Evolutionary conservation across 2,113 vertebrate genomes (phyloP).

Genomic region (Salvelinus alpinus): DNA sequence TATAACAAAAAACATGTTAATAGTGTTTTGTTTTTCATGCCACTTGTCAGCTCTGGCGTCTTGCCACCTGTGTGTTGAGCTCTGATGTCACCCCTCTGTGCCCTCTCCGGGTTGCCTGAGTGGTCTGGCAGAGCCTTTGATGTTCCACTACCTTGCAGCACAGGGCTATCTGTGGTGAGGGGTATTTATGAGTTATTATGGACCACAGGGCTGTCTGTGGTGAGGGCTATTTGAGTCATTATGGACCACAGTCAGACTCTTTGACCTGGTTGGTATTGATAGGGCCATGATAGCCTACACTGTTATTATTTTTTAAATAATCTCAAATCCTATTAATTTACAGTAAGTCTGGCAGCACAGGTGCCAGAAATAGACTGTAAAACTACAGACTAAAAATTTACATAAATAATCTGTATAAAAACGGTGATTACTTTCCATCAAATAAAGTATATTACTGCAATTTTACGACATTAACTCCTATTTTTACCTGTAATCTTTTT

Average conservation of each 20-base stretch:
- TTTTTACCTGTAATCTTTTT: too few species aligned
- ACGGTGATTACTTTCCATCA: too few species aligned
- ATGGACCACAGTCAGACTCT: neutral
- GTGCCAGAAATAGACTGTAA: too few species aligned
- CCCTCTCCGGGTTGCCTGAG: neutral
- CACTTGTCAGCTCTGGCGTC: neutral
- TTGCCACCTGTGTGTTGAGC: conserved; percentile 5
- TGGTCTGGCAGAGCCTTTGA: neutral
- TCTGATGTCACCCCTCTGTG: conserved; percentile 14
- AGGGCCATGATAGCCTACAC: neutral
- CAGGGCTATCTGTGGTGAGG: neutral
- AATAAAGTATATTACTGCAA: too few species aligned
- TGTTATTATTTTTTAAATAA: too few species aligned
- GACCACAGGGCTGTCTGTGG: neutral
- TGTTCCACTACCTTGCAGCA: neutral
- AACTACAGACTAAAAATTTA: too few species aligned
- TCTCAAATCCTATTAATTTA: too few species aligned
- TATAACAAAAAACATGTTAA: too few species aligned
- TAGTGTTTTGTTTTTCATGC: too few species aligned
- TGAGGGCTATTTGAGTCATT: conserved; percentile 11
- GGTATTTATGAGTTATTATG: conserved; percentile 9
- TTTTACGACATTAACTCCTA: too few species aligned
- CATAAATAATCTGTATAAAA: too few species aligned
- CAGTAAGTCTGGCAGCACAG: too few species aligned
- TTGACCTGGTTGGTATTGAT: neutral